Base-by-base conservation (phyloP, 2,888 invertebrate genomes). In the Tetramorium bicarinatum region DNA sequence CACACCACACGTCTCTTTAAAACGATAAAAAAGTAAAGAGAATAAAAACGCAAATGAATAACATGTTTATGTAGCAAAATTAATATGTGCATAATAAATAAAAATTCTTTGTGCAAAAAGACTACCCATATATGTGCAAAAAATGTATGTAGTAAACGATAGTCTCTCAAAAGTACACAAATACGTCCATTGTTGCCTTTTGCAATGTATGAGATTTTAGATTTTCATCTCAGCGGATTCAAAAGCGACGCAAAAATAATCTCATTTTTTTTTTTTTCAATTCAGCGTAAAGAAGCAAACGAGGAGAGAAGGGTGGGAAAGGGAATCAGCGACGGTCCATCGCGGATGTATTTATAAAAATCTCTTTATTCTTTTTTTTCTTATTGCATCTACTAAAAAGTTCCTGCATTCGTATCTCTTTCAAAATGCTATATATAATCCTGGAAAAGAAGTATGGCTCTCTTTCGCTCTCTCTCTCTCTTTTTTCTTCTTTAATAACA, bases 311-410 rank as follows among this genome's bases (percentile, higher is more conserved):
- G 13, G n/a, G 0, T 3, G 56, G 29, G 59, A 4, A 34, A 38
- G 18, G 4, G n/a, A 66, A 41, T 79, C 44, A 71, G 18, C 21
- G 44, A 8, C 29, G 3, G 13, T 47, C 13, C 18, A 3, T 67
- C 21, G 29, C 44, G 21, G 25, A 72, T 72, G 41, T 89, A 88
- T 89, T 89, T 89, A 87, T 87, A 89, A 89, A 89, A 89, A 88
- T 85, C 88, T 88, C 74, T 88, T 89, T 89, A 87, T 89, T 82
- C 72, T 69, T 88, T 83, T 80, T 84, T 83, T 81, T 82, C 82
- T 88, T 88, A 89, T 89, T 89, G 89, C 89, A 89, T 85, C 87
- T 89, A 89, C 88, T 88, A 67, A 88, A 88, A 84, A 85, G 82
- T 86, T 80, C 82, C 80, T 71, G 72, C 84, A 80, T 89, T 84